Base-by-base conservation (phyloP, 1,140 invertebrate species). In the Aricia agestis region DNA sequence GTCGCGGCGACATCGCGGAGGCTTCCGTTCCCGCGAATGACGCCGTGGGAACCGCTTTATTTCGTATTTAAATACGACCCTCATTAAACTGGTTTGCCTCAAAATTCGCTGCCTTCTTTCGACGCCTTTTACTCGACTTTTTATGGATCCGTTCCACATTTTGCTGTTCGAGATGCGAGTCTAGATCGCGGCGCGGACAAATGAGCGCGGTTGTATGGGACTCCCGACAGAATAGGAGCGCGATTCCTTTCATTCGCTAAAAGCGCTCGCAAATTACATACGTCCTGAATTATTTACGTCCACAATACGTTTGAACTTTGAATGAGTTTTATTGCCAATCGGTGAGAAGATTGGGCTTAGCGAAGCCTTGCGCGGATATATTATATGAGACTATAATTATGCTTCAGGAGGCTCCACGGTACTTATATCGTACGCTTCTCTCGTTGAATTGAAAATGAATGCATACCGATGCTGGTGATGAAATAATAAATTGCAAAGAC, bases 91-190 rank as follows among this genome's bases (percentile, higher is more conserved):
- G 87, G 89, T 91, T 91, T 84, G 78, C 82, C 82, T 89, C 83
- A 89, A 88, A 91, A 91, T 91, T 91, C 85, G 89, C 89, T 89
- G 87, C 89, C 89, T 89, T 84, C 86, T 91, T 89, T 91, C 89
- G 86, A 86, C 89, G 89, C 87, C 86, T 91, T 89, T 91, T 91
- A 90, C 87, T 91, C 87, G 84, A 85, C 87, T 91, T 91, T 91
- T 91, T 91, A 89, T 91, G 82, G 87, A 87, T 91, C 89, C 87
- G 89, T 87, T 89, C 86, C 84, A 91, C 86, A 85, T 89, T 85
- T 87, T 85, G 86, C 87, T 85, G 87, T 84, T 86, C 82, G 85
- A 82, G 77, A 84, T 86, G 83, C 85, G 81, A 82, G 82, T 88
- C 86, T 88, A 86, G 82, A 87, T 83, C 80, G 80, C 74, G 76